These are phyloP conservation scores for Leptinotarsa tumamoca DNA, from an alignment of 2,888 invertebrate species.

Conservation along the genomic window DNA sequence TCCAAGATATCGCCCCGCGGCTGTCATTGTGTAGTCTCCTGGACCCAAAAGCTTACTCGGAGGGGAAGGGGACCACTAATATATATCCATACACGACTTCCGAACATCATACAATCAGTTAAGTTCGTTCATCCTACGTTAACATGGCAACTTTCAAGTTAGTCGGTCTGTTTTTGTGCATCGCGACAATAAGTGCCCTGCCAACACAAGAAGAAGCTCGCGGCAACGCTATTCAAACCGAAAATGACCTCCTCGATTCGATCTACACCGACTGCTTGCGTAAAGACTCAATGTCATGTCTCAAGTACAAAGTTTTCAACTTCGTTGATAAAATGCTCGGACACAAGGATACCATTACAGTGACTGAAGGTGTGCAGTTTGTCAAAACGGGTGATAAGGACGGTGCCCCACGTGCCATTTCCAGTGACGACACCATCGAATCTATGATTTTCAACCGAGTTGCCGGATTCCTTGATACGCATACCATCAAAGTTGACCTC, in stretches of 20 bases:
- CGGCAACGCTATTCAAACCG: slow-evolving; percentile 73
- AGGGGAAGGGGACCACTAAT: slow-evolving; percentile 64
- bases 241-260: slow-evolving; percentile 83
- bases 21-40: slow-evolving; percentile 64
- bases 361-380: slow-evolving; percentile 87
- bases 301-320: slow-evolving; percentile 88
- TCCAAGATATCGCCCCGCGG: slow-evolving; percentile 66
- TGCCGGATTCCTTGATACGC: slow-evolving; percentile 81
- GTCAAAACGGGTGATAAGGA: slow-evolving; percentile 82
- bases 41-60: slow-evolving; percentile 65
- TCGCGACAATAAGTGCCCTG: slow-evolving; percentile 74
- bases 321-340: slow-evolving; percentile 88
- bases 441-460: slow-evolving; percentile 76
- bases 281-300: slow-evolving; percentile 86
- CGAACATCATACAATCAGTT: slow-evolving; percentile 62
- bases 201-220: slow-evolving; percentile 72
- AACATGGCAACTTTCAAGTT: slow-evolving; percentile 68
- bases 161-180: slow-evolving; percentile 69
- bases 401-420: slow-evolving; percentile 81
- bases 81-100: slow-evolving; percentile 64
- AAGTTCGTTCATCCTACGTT: slow-evolving; percentile 52
- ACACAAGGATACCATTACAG: slow-evolving; percentile 82
- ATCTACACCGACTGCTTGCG: slow-evolving; percentile 83
- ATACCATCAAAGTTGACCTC: slow-evolving; percentile 85
- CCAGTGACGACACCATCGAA: slow-evolving; percentile 76